Conservation (phyloP, 2,888 invertebrate genomes). For the Noctua janthe region DNA sequence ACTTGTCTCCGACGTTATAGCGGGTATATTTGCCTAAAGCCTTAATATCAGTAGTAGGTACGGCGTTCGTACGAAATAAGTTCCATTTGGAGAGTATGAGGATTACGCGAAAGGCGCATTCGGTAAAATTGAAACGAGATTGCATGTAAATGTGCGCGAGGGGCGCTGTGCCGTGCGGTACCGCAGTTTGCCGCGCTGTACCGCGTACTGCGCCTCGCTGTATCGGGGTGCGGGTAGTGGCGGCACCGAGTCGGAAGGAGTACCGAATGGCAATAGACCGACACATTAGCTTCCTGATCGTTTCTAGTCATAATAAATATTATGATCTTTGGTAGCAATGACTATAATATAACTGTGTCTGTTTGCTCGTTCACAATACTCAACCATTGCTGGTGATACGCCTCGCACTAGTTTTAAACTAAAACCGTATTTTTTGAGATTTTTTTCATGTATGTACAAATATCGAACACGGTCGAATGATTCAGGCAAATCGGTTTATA, state of each 20-base stretch:
- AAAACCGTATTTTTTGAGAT: background rate
- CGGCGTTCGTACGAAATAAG: conserved; percentile 53
- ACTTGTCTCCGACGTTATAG: conserved; percentile 40
- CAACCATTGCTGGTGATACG: background rate
- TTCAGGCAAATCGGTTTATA: conserved; percentile 26
- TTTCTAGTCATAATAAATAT: background rate
- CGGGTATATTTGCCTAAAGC: conserved; percentile 59
- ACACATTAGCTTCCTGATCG: background rate
- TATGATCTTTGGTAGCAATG: background rate
- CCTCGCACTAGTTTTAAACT: background rate
- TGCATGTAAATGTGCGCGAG: conserved; percentile 62
- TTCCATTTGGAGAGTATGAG: conserved; percentile 63
- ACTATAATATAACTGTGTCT: background rate
- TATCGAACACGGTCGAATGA: conserved; percentile 21
- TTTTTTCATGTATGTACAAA: background rate
- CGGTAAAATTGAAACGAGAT: conserved; percentile 65
- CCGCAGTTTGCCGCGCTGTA: background rate
- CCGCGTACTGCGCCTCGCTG: background rate
- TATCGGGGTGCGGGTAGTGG: background rate
- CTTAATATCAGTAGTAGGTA: conserved; percentile 43
- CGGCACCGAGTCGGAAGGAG: background rate
- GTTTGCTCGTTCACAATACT: background rate
- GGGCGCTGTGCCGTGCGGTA: background rate
- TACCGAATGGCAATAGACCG: background rate
- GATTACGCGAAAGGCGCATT: conserved; percentile 65